Base-by-base conservation (phyloP, 2,113 vertebrate species). In the Pelecanus crispus region DNA sequence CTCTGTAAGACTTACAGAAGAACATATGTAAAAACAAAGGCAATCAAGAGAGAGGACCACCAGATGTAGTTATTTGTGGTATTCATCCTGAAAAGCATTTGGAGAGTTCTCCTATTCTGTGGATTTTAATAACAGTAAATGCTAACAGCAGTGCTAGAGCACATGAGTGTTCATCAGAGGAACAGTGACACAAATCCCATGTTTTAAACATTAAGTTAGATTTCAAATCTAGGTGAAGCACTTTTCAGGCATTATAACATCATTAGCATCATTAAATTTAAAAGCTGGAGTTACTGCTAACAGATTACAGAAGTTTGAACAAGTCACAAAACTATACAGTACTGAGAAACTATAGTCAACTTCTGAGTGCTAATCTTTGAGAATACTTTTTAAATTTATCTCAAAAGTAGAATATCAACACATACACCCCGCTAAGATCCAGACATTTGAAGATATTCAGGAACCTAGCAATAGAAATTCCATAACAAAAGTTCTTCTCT, bases 361-460 rank as follows among this genome's bases (percentile, higher is more conserved):
- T 42, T 59, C 32, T 38, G 59, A 81, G 63, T 16, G 32, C n/a
- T 70, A n/a, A 52, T 14, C 26, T 86, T 86, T 28, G 22, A 32
- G 17, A 78, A 45, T 11, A 63, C 7, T 9, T 55, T 32, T 77
- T 28, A 81, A 71, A 86, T 68, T 49, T 55, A 44, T n/a, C 22
- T 53, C 7, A 3, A 78, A 66, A 84, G 26, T 21, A 90, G 12
- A 89, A 47, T 32, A 81, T 20, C 40, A 45, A 59, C 21, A 53
- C 10, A 44, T 28, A 59, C 3, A 52, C 10, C 2, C 2, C 0
- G 0, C 7, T 49, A 62, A 71, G 7, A 14, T 62, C 42, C 40
- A 85, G 24, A 53, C 68, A 94, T n/a, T 32, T 61, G 19, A 61
- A 50, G 58, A 68, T n/a, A 81, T 56, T 66, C 50, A 70, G 18